A percentile compares a stretch with the other conserved stretches of the same genome.
Evolutionary conservation across 2,113 vertebrate genomes (phyloP).

Genomic region (Cololabis saira): DNA sequence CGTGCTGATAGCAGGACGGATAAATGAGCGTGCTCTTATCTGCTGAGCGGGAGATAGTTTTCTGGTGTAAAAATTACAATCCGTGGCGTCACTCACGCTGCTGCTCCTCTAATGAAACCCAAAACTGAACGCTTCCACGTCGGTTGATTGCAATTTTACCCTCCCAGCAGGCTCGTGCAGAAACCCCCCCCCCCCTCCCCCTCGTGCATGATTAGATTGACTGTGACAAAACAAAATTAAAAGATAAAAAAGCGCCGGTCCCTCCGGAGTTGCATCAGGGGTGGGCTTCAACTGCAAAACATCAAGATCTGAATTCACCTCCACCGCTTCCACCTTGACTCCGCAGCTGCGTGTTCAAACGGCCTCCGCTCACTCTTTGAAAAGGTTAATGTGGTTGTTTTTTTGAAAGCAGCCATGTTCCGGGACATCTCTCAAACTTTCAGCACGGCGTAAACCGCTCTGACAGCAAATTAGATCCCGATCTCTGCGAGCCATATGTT

Average conservation of each 20-base stretch:
- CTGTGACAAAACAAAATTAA: neutral
- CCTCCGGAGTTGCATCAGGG: conserved; percentile 17
- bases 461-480: conserved; percentile 31
- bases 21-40: conserved; percentile 41
- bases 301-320: conserved; percentile 40
- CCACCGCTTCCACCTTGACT: conserved; percentile 6
- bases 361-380: conserved; percentile 4
- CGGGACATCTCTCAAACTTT: conserved; percentile 29
- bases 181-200: conserved; percentile 14
- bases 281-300: conserved; percentile 10
- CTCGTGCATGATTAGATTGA: conserved; percentile 29
- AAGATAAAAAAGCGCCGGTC: neutral
- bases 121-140: conserved; percentile 48
- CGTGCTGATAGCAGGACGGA: conserved; percentile 2
- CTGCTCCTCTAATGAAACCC: conserved; percentile 58
- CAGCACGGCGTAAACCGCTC: conserved; percentile 1
- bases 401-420: conserved; percentile 19
- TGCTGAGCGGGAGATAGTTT: conserved; percentile 37
- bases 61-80: conserved; percentile 43
- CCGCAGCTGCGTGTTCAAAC: conserved; percentile 40
- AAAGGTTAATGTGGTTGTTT: conserved; percentile 66
- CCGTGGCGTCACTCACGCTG: conserved; percentile 32
- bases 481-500: conserved; percentile 36
- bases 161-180: conserved; percentile 37
- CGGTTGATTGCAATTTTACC: conserved; percentile 64